These are phyloP conservation scores for Aromia moschata DNA, from an alignment of 2,888 invertebrate species.

Conservation along the genomic window DNA sequence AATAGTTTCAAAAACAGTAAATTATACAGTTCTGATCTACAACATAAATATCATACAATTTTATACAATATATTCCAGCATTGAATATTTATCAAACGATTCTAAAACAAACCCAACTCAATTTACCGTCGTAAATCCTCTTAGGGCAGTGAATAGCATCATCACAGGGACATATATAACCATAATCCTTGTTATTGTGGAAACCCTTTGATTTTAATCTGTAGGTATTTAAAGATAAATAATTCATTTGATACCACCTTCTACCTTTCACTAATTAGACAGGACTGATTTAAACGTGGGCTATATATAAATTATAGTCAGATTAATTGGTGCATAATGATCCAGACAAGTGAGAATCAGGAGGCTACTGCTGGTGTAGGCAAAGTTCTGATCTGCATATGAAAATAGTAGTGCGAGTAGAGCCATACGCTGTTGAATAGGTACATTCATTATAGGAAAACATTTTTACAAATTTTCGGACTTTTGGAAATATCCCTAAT, in stretches of 20 bases:
- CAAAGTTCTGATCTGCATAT: conserved; percentile 39
- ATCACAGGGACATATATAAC: conserved; percentile 23
- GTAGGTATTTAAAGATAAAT: conserved; percentile 35
- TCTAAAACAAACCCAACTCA: conserved; percentile 8
- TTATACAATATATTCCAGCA: neutral
- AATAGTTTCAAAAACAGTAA: neutral
- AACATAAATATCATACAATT: neutral
- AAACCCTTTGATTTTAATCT: conserved; percentile 32
- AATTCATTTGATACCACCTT: conserved; percentile 34
- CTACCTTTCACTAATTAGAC: conserved; percentile 35
- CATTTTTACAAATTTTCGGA: too few relatives aligned
- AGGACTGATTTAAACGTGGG: conserved; percentile 29
- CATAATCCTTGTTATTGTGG: conserved; percentile 33
- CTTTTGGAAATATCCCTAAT: too few relatives aligned
- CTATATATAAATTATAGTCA: conserved; percentile 25
- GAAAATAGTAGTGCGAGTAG: conserved; percentile 23
- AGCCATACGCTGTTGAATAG: too few relatives aligned
- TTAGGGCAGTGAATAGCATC: conserved; percentile 25
- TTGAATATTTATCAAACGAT: neutral
- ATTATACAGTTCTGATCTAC: neutral
- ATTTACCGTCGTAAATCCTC: conserved; percentile 19
- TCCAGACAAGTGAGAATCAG: conserved; percentile 35
- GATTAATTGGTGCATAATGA: conserved; percentile 43
- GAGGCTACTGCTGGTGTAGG: conserved; percentile 21
- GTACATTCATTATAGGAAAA: too few relatives aligned